phyloP scores from a whole-genome alignment of 2,113 vertebrate species.

The Plotosus lineatus region DNA sequence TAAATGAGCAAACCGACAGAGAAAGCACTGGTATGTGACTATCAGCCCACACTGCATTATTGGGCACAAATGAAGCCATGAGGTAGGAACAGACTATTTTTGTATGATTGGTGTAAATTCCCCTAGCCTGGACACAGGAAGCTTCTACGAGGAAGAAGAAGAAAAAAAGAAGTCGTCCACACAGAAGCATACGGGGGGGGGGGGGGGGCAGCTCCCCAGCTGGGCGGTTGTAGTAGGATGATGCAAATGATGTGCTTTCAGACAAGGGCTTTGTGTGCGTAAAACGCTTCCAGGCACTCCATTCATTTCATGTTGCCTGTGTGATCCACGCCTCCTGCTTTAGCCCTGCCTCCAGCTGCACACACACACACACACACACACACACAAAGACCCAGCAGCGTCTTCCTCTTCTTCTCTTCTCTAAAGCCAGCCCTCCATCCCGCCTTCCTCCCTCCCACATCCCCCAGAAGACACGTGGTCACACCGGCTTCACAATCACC shows the following conservation, averaged over 20 bases:
- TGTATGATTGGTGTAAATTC: constrained; percentile 3
- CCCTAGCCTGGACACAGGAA: constrained; percentile 18
- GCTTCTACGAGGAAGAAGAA: too few relatives aligned
- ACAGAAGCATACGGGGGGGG: constrained; percentile 43
- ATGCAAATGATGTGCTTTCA: constrained; percentile 79
- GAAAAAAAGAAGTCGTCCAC: constrained; percentile 38
- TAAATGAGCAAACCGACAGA: constrained; percentile 54
- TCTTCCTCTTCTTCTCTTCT: constrained; percentile 49
- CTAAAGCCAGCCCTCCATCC: constrained; percentile 38
- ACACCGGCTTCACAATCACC: background rate
- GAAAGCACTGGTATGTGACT: background rate
- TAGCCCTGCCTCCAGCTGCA: constrained; percentile 50
- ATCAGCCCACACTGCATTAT: background rate
- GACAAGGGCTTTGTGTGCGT: constrained; percentile 66
- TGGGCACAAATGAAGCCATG: background rate
- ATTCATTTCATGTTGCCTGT: constrained; percentile 68
- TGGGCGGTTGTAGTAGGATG: constrained; percentile 48
- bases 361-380: too few relatives aligned
- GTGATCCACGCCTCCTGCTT: constrained; percentile 62
- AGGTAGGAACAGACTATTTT: background rate
- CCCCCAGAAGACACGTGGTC: constrained; percentile 57
- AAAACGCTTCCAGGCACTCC: constrained; percentile 64
- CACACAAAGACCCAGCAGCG: constrained; percentile 73
- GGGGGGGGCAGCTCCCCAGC: constrained; percentile 45
- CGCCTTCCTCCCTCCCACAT: constrained; percentile 40